Evolutionary conservation across 2,888 invertebrate genomes (phyloP), one percentile per base, ranked within the genome.

Genomic region (Plebejus argus): DNA sequence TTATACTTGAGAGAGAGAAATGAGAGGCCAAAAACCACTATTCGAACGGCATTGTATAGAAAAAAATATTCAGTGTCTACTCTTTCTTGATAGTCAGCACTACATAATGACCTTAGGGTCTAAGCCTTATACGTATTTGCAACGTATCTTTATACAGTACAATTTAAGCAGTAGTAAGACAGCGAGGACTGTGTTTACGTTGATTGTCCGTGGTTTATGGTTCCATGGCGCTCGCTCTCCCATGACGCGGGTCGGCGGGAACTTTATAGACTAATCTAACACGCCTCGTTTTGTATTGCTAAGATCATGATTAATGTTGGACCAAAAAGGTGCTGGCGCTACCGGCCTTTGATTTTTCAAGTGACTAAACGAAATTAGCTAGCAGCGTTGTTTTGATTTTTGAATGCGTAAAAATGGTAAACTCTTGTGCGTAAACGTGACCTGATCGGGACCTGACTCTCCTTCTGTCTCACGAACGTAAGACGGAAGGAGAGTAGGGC

Each of bases 231-330:
- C 80, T 86, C 86, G 86, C 83, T 93, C 93, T 94, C 93, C 93
- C 93, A 94, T 93, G 92, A 93, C 91, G 90, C 86, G 88, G 88
- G 91, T 90, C 87, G 92, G 90, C 91, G 92, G 92, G 90, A 90
- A 91, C 61, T 23, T 23, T 66, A 33, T 5, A 66, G 6, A 33
- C 66, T 28, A 15, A 66, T 66, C 28, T 66, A 28, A 66, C 66
- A 66, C 66, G 66, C 28, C 66, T 66, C 28, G 66, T 61, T 61
- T 61, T 20, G 61, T 61, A 61, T 61, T 61, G 61, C 33, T 66
- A 15, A 66, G 28, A 66, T 18, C 28, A 33, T 15, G 28, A 18
- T 66, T 18, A 3, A 66, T 28, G 28, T 66, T 66, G 33, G 53
- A 18, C 18, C 53, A 53, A 18, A 15, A 53, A 18, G 49, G 53